phyloP scores from a whole-genome alignment of 1,140 invertebrate species.

The Diachasmimorpha longicaudata region DNA sequence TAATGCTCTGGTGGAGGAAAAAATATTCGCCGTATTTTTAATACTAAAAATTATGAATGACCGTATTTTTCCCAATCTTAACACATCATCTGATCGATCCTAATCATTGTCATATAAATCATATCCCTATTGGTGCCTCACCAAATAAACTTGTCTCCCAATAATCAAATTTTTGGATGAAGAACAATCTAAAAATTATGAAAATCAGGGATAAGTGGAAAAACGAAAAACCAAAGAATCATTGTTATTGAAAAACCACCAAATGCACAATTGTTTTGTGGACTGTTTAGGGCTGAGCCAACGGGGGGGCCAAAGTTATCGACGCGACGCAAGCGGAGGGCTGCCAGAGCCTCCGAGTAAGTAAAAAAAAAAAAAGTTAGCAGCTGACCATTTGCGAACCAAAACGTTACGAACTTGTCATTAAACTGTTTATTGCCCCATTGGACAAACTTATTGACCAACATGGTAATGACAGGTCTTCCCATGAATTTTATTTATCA shows the following conservation, averaged over 20 bases:
- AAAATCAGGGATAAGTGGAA: too few relatives aligned
- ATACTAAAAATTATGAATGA: too few relatives aligned
- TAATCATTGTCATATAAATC: too few relatives aligned
- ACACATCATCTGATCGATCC: too few relatives aligned
- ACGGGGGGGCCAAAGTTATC: conserved; percentile 64
- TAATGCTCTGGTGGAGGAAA: too few relatives aligned
- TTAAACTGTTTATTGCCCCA: conserved; percentile 1
- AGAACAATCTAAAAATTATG: too few relatives aligned
- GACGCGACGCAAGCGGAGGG: conserved; percentile 61
- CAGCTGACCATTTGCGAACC: background rate
- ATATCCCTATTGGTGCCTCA: too few relatives aligned
- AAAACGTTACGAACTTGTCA: background rate
- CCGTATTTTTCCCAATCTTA: too few relatives aligned
- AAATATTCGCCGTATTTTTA: too few relatives aligned
- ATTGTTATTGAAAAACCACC: background rate
- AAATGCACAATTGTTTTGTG: conserved; percentile 54
- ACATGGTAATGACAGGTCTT: conserved; percentile 1
- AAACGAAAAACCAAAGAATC: background rate
- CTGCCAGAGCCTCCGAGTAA: conserved; percentile 64
- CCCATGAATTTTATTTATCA: background rate
- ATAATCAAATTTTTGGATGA: too few relatives aligned
- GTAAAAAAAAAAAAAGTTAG: conserved; percentile 45
- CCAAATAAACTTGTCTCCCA: too few relatives aligned
- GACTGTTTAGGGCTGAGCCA: conserved; percentile 64
- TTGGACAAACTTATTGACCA: background rate